Evolutionary conservation across 2,888 invertebrate species (phyloP).

Genomic region (Cephus runcator): DNA sequence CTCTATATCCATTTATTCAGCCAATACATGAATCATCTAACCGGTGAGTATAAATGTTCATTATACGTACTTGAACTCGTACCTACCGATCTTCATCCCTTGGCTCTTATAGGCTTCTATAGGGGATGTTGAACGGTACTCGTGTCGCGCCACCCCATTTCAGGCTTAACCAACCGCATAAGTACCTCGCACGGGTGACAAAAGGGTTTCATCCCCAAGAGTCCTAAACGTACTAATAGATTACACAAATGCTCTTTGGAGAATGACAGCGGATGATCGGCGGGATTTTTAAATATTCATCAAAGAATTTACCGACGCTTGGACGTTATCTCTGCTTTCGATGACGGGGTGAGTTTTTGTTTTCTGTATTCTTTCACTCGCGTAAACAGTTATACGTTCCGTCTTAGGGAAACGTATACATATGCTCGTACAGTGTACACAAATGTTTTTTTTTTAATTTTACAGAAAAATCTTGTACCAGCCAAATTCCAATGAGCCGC

Average conservation of each 20-base stretch:
- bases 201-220: constrained; percentile 60
- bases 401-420: background rate
- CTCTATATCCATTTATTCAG: background rate
- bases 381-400: background rate
- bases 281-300: constrained; percentile 16
- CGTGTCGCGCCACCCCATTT: constrained; percentile 37
- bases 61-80: background rate
- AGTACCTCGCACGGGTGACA: constrained; percentile 55
- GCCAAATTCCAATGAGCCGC: background rate
- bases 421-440: no score
- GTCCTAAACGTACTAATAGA: constrained; percentile 50
- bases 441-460: background rate
- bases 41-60: background rate
- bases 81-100: background rate
- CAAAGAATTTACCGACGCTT: constrained; percentile 41
- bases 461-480: background rate
- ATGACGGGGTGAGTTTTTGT: background rate
- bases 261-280: constrained; percentile 36
- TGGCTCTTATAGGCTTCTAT: background rate
- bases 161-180: constrained; percentile 56
- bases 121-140: constrained; percentile 11
- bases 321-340: constrained; percentile 23
- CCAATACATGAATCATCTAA: background rate
- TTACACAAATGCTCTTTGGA: constrained; percentile 58
- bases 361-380: no score